phyloP scores from a whole-genome alignment of 2,113 vertebrate genomes.

The Crypturellus undulatus region DNA sequence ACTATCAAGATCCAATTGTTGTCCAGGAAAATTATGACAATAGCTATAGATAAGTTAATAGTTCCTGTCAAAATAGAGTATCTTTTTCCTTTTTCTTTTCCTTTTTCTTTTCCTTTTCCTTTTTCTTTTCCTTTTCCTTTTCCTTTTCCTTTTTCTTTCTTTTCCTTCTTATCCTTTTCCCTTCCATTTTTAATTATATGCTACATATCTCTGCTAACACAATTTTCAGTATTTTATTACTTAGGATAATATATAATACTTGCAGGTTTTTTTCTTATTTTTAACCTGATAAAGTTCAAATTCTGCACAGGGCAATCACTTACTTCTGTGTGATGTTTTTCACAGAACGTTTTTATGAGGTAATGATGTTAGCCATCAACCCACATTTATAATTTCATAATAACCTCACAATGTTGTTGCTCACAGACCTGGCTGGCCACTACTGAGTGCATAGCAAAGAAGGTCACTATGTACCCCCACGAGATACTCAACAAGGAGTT shows the following conservation, averaged over 20 bases:
- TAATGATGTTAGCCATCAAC: not conserved
- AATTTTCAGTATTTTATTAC: not conserved
- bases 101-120: rapidly evolving
- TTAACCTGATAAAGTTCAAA: not conserved
- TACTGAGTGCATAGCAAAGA: not conserved
- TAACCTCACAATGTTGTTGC: not conserved
- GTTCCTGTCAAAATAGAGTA: not conserved
- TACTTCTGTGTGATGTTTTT: not conserved
- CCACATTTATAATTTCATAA: not conserved
- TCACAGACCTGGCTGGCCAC: rapidly evolving
- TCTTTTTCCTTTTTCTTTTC: rapidly evolving
- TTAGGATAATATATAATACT: not conserved
- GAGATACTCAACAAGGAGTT: not conserved
- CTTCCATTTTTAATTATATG: rapidly evolving
- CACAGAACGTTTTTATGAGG: not conserved
- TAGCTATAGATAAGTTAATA: not conserved
- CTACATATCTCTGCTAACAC: not conserved
- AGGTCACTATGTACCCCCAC: not conserved
- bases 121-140: rapidly evolving
- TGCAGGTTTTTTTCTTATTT: not conserved
- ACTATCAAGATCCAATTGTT: not conserved
- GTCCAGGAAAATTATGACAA: not conserved
- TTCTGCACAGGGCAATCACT: not conserved
- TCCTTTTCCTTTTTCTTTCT: rapidly evolving
- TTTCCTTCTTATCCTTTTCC: rapidly evolving